Conservation (phyloP, 2,888 invertebrate genomes). For the Nephrotoma flavescens region DNA sequence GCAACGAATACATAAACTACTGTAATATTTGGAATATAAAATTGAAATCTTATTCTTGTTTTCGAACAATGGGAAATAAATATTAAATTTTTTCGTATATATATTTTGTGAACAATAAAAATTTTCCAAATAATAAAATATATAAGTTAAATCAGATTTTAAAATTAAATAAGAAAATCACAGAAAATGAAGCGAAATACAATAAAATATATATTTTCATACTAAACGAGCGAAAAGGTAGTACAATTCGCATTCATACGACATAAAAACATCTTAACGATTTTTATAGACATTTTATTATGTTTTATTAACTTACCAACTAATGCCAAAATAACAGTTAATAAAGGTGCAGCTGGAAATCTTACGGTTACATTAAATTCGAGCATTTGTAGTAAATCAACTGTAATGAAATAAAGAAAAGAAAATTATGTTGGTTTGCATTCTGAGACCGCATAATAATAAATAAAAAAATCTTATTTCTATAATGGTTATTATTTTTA, state of each 20-base stretch:
- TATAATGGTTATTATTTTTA: constrained; percentile 2
- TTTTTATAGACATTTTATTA: not conserved
- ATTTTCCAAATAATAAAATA: not conserved
- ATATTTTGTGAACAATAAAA: not conserved
- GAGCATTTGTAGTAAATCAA: constrained; percentile 94
- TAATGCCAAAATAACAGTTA: constrained; percentile 93
- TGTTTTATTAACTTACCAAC: constrained; percentile 64
- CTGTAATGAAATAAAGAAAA: constrained; percentile 42
- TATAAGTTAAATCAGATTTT: not conserved
- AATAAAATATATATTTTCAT: not conserved
- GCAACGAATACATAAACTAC: not conserved
- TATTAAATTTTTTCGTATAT: not conserved
- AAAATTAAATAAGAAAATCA: not conserved
- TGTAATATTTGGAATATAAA: not conserved
- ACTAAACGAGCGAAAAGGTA: not conserved
- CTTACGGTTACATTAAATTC: constrained; percentile 90
- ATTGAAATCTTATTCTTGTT: not conserved
- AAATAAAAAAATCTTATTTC: constrained; percentile 6
- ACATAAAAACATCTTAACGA: not conserved
- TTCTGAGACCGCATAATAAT: not conserved
- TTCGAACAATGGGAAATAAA: not conserved
- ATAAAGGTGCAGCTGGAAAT: constrained; percentile 90
- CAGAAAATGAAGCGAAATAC: not conserved
- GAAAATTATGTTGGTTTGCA: constrained; percentile 1
- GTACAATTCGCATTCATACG: not conserved